Base-by-base conservation (phyloP, 2,113 vertebrate species). In the Pygoscelis antarcticus region DNA sequence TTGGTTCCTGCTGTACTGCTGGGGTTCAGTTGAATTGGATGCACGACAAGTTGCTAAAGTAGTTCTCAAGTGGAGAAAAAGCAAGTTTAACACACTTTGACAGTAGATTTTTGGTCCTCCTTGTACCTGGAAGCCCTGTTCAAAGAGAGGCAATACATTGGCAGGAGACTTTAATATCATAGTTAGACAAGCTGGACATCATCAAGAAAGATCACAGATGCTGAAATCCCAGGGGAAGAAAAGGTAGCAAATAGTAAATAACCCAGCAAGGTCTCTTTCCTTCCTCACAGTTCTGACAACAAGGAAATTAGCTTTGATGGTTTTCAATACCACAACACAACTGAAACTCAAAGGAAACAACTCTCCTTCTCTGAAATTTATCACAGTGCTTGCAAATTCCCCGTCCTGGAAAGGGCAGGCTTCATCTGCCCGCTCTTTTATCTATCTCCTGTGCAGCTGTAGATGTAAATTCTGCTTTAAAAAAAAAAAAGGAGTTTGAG, bases 401-500 rank as follows among this genome's bases (percentile, higher is more conserved):
- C 52, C 2, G 0, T 34, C 21, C 23, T 91, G 61, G 51, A 86
- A 94, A 89, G 64, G 20, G 54, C 30, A 92, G 72, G 11, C 14
- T 94, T 97, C 65, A 78, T 87, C 58, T 88, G 42, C 79, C 92
- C 8, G 4, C 29, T 77, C n/a, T 93, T 94, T 93, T 80, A 91
- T 86, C 80, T 83, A 26, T 86, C 88, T 93, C 34, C 66, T 16
- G 1, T 95, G 72, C 54, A 86, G 84, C 60, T n/a, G 32, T 62
- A 74, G 83, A 92, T 89, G 82, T 89, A 90, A 97, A 95, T 91
- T 94, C 42, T 74, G 29, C 27, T 69, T 70, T 23, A 47, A 3
- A 75, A 83, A 64, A 66, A 68, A 68, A 26, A 42, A 34, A 74
- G 6, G 16, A 21, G 23, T 51, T 92, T 80, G 38, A 97, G 60